Evolutionary conservation across 2,888 invertebrate genomes (phyloP), one percentile per base, ranked within the genome.

Genomic region (Nebria brevicollis): DNA sequence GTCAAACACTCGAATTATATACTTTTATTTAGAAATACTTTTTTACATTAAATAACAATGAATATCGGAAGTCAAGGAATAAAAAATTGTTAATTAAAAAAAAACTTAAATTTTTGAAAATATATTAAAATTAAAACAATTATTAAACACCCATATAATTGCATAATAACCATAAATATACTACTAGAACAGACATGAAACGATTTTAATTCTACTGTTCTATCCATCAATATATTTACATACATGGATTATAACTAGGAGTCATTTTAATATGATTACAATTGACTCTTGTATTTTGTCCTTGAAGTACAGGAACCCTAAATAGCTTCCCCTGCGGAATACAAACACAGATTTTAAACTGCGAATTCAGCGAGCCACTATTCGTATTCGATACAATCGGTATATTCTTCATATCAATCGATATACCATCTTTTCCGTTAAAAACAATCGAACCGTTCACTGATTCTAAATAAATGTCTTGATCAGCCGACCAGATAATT

Each of bases 251-350:
- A 84, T 91, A 89, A 72, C 92, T 91, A 0, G 91, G 90, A 0
- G 91, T 91, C 88, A 92, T 90, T 84, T 92, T 92, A 20, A 93
- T 89, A 86, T 92, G 92, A 0, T 93, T 91, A 86, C 94, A 95
- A 64, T 92, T 92, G 0, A 92, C 91, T 73, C 88, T 90, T 11
- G 87, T 85, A 80, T 87, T 88, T 4, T 86, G 89, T 0, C 92
- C 93, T 0, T 91, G 91, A 0, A 93, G 92, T 0, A 95, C 93
- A 0, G 95, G 94, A 4, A 97, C 92, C 82, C 94, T 91, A 86
- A 96, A 97, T 76, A 97, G 87, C 85, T 94, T 95, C 0, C 97
- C 97, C 83, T 94, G 93, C 0, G 97, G 97, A 95, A 96, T 96
- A 86, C 97, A 97, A 0, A 97, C 94, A 85, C 97, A 97, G 0